Percentiles rank a stretch among this genome's conserved stretches.
Evolutionary conservation across 2,797 vertebrate genomes (phyloP).

Genomic region (Chelidonichthys spinosus): DNA sequence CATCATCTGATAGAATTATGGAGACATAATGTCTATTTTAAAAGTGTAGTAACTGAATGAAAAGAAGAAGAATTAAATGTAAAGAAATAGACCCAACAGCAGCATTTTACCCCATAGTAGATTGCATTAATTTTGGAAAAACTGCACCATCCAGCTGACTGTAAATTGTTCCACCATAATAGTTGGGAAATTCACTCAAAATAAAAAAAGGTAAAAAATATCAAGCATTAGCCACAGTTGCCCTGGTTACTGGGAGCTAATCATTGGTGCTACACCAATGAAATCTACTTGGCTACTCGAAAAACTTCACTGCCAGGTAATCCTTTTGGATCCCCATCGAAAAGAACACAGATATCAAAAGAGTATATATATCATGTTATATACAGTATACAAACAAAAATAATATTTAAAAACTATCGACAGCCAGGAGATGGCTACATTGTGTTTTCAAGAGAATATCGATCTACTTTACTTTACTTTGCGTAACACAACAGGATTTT

Average conservation of each 20-base stretch:
- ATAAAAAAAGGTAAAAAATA: not conserved
- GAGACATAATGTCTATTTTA: not conserved
- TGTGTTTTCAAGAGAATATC: not conserved
- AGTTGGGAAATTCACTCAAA: not conserved
- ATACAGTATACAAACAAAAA: not conserved
- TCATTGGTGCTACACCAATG: conserved; percentile 12
- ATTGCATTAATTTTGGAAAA: conserved; percentile 2
- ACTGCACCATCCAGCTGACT: not conserved
- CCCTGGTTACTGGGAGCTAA: conserved; percentile 44
- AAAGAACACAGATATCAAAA: not conserved
- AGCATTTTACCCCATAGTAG: not conserved
- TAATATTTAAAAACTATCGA: not conserved
- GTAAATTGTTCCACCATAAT: not conserved
- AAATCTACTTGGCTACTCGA: conserved; percentile 23
- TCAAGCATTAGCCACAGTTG: conserved; percentile 24
- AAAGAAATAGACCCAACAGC: not conserved
- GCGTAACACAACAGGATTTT: not conserved
- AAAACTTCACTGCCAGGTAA: conserved; percentile 20
- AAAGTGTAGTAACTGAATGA: not conserved
- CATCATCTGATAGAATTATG: conserved; percentile 17
- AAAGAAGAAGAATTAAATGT: not conserved
- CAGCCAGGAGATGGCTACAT: not conserved
- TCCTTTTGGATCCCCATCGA: not conserved
- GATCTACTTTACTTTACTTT: not conserved
- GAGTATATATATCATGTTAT: not conserved